Evolutionary conservation across 2,113 vertebrate species (phyloP), one percentile per base, ranked within the genome.

Genomic region (Elachura formosa): DNA sequence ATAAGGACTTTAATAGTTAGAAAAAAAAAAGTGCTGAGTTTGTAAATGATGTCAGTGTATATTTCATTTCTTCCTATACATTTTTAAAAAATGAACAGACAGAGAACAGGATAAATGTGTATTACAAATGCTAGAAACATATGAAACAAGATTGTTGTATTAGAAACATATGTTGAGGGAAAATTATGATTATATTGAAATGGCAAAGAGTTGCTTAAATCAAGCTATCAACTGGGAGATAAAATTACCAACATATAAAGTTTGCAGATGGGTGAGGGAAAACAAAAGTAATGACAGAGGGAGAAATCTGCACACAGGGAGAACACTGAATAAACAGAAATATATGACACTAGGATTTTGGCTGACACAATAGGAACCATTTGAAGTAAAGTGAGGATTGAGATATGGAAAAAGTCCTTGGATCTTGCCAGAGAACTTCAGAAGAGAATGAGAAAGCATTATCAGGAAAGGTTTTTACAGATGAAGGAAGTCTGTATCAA

Each of bases 151-250:
- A 74, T 67, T 89, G 9, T 12, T 83, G 71, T 87, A 96, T 96
- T 97, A 90, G 91, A 94, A 97, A 95, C 96, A 97, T 85, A 96
- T 97, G 96, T 77, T 85, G 74, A 89, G 41, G 74, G 52, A 51
- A 95, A 90, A 92, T 59, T 83, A 76, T 93, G 59, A 84, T 87
- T 91, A 68, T 81, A 83, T 56, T 93, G 93, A 71, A 95, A 94
- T 48, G 63, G 90, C 71, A 95, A 80, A 66, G 77, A 91, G 55
- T 95, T 78, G 26, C 78, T 95, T 96, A 95, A 97, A 95, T 91
- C 87, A 95, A 90, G 56, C 79, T 93, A 93, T 97, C 96, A 93
- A 45, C 86, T 81, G 45, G 77, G 73, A 95, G 91, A 95, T 95
- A 91, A 93, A 96, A 95, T 97, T 96, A 92, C 94, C 48, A 48